A percentile compares a stretch with the other conserved stretches of the same genome.
These are phyloP conservation scores for Cyanoderma ruficeps DNA, from an alignment of 2,113 vertebrate species.

Conservation along the genomic window DNA sequence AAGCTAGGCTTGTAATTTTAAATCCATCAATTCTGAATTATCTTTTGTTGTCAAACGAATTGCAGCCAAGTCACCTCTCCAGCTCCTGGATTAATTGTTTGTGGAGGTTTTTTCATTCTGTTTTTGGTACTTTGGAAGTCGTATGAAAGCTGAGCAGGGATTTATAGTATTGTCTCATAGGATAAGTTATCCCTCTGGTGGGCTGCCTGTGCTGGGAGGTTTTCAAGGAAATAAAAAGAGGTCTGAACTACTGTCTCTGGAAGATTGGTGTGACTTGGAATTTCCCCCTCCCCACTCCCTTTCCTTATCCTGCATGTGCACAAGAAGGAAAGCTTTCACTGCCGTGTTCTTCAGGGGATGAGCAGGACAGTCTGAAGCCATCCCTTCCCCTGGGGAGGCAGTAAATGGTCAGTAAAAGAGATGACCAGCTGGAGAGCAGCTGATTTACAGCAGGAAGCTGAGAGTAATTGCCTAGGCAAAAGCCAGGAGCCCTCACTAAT, in stretches of 20 bases:
- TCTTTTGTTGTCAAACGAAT: not conserved
- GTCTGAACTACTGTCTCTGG: not conserved
- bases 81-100: not conserved
- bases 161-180: not conserved
- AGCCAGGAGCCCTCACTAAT: not conserved
- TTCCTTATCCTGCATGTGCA: not conserved
- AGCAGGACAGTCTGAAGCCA: not conserved
- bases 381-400: conserved; percentile 17
- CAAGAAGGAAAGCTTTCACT: not conserved
- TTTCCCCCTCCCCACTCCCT: accelerated
- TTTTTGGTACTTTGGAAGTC: not conserved
- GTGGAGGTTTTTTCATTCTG: not conserved
- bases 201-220: not conserved
- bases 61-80: not conserved
- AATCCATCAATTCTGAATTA: not conserved
- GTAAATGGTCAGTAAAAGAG: conserved; percentile 11
- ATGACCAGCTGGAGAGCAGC: conserved; percentile 10
- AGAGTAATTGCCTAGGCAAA: conserved; percentile 22
- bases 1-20: not conserved
- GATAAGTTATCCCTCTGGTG: not conserved
- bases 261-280: not conserved
- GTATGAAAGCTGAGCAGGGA: not conserved
- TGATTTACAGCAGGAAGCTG: conserved; percentile 56
- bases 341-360: not conserved
- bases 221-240: not conserved